A percentile compares a stretch with the other conserved stretches of the same genome.
These are phyloP conservation scores for Hypsibius dujardini DNA, from an alignment of 1,140 invertebrate species.

Conservation along the genomic window DNA sequence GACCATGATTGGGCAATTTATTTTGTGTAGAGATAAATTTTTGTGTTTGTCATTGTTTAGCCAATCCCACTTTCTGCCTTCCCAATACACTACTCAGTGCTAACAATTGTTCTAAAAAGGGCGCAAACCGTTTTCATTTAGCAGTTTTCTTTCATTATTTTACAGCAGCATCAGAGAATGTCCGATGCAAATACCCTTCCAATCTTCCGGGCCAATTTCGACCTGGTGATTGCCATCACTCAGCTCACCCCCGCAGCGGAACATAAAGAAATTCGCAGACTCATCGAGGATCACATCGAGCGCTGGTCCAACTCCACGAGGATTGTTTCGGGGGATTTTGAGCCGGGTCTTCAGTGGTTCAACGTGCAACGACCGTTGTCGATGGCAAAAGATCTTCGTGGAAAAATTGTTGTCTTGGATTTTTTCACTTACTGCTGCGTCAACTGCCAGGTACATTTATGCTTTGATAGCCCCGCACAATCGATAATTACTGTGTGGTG, in stretches of 20 bases:
- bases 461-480: too few species aligned
- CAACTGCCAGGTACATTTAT: conserved; percentile 51
- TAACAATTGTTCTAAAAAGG: too few species aligned
- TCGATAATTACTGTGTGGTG: too few species aligned
- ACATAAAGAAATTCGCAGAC: not conserved
- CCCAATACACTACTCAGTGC: too few species aligned
- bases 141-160: too few species aligned
- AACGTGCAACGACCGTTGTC: conserved; percentile 50
- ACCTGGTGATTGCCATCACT: not conserved
- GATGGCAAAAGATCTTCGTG: conserved; percentile 45
- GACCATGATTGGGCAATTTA: too few species aligned
- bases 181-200: not conserved
- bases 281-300: not conserved
- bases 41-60: too few species aligned
- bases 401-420: conserved; percentile 66
- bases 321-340: not conserved
- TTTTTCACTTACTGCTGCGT: conserved; percentile 96
- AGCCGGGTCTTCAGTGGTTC: conserved; percentile 60
- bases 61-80: too few species aligned
- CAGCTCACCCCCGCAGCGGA: not conserved
- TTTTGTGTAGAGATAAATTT: too few species aligned
- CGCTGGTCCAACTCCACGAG: not conserved
- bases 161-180: too few species aligned
- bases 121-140: too few species aligned
- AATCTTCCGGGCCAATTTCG: not conserved